Base-by-base conservation (phyloP, 1,140 invertebrate species). In the Colletes gigas region DNA sequence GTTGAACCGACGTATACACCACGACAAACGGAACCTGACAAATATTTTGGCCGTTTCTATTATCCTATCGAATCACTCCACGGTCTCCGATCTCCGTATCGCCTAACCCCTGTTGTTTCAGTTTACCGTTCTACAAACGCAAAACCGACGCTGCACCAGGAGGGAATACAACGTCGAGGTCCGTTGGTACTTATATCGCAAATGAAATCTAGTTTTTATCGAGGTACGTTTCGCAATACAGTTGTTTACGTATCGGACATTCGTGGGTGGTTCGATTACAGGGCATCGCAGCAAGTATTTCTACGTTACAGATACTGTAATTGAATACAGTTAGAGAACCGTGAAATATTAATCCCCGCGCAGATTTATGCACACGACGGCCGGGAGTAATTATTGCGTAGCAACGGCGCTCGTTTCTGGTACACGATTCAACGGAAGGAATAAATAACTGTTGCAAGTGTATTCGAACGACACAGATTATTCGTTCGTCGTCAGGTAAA, bases 261-360 rank as follows among this genome's bases (percentile, higher is more conserved):
- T 50, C 30, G 62, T 8, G 8, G 1, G 44, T 6, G 0, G 19
- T 17, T 68, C 52, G 50, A 68, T 57, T 47, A 14, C 30, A 41
- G 44, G 44, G 39, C 52, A 50, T 41, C 9, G 62, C 5, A 44
- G 15, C 60, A 5, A 44, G 50, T 70, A 59, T 59, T 77, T 39
- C n/a, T 55, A 17, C 50, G 9, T 17, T 39, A n/a, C 50, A 3
- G 60, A 19, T 47, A 57, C 52, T 14, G 60, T 57, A 66, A 65
- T 73, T 66, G 70, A 79, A 73, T 65, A 65, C 60, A 30, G 17
- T 39, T 57, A 79, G 63, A 41, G 39, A 41, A 19, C 69, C 52
- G 52, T 79, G 52, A 79, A 73, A 79, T 66, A 73, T 79, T 65
- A 79, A 79, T 73, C 60, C 19, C 3, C 77, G 1, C 19, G 15